Evolutionary conservation across 1,140 invertebrate genomes (phyloP).

Genomic region (Ooceraea biroi): DNA sequence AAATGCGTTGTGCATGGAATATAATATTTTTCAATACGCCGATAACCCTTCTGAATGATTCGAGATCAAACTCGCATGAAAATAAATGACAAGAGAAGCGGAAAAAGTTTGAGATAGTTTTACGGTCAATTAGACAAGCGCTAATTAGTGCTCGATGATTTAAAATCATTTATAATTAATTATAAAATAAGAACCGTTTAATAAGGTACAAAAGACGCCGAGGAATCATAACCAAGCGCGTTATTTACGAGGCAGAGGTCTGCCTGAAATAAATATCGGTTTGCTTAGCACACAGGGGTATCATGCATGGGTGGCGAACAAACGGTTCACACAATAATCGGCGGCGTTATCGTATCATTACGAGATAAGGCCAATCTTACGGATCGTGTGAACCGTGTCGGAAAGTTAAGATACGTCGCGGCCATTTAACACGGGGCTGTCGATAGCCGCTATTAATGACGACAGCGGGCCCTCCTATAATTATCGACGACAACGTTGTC

Average conservation of each 20-base stretch:
- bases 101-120: background rate
- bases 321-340: constrained; percentile 42
- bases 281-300: constrained; percentile 30
- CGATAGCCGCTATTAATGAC: constrained; percentile 60
- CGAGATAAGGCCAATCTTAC: constrained; percentile 51
- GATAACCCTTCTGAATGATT: too few species aligned
- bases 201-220: background rate
- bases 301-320: constrained; percentile 51
- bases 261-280: constrained; percentile 53
- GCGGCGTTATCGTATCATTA: constrained; percentile 53
- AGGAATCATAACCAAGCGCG: constrained; percentile 10
- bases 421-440: constrained; percentile 49
- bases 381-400: constrained; percentile 58
- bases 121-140: background rate
- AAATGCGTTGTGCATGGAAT: too few species aligned
- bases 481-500: constrained; percentile 44
- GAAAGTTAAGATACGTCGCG: constrained; percentile 49
- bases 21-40: too few species aligned
- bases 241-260: constrained; percentile 27
- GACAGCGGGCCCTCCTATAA: constrained; percentile 42
- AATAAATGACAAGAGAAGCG: too few species aligned
- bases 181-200: constrained; percentile 17
- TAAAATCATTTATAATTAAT: constrained; percentile 5
- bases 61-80: too few species aligned
- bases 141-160: background rate